These are phyloP conservation scores for Diplolepis rosae DNA, from an alignment of 2,888 invertebrate genomes.

Conservation along the genomic window DNA sequence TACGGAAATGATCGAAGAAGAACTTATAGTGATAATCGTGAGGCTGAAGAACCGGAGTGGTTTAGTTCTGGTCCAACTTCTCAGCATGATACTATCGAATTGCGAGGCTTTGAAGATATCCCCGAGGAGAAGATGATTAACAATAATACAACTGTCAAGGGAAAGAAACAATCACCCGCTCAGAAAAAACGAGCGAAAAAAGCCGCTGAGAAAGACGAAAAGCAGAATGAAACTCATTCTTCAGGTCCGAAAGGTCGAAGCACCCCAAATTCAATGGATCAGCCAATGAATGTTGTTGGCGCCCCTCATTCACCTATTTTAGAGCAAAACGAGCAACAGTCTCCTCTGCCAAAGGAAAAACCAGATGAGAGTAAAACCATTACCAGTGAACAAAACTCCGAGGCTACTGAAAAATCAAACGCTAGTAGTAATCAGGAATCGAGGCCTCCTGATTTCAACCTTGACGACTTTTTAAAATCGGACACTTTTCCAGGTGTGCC, in stretches of 20 bases:
- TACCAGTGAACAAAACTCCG: conserved; percentile 53
- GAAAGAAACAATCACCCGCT: conserved; percentile 68
- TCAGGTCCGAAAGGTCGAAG: conserved; percentile 68
- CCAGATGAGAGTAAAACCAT: conserved; percentile 51
- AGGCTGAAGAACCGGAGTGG: conserved; percentile 92
- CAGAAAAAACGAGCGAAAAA: conserved; percentile 74
- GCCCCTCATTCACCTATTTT: conserved; percentile 70
- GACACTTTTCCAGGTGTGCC: conserved; percentile 86
- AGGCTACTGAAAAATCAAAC: conserved; percentile 53
- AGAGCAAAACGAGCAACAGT: conserved; percentile 61
- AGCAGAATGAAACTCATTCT: conserved; percentile 50
- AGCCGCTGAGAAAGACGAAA: conserved; percentile 70
- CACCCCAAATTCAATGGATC: conserved; percentile 71
- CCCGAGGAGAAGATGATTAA: conserved; percentile 72
- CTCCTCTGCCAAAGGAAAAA: conserved; percentile 53
- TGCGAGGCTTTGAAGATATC: conserved; percentile 91
- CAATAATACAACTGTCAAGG: conserved; percentile 44
- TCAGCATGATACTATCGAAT: conserved; percentile 92
- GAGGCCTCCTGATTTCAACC: conserved; percentile 79
- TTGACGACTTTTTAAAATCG: conserved; percentile 89
- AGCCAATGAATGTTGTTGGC: conserved; percentile 58
- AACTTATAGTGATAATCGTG: conserved; percentile 74
- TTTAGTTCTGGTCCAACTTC: conserved; percentile 92
- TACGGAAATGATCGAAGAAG: conserved; percentile 77
- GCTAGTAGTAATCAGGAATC: conserved; percentile 50